Percentiles rank a stretch among this genome's conserved stretches.
Evolutionary conservation across 2,888 invertebrate genomes (phyloP).

Genomic region (Ectemnius cavifrons): DNA sequence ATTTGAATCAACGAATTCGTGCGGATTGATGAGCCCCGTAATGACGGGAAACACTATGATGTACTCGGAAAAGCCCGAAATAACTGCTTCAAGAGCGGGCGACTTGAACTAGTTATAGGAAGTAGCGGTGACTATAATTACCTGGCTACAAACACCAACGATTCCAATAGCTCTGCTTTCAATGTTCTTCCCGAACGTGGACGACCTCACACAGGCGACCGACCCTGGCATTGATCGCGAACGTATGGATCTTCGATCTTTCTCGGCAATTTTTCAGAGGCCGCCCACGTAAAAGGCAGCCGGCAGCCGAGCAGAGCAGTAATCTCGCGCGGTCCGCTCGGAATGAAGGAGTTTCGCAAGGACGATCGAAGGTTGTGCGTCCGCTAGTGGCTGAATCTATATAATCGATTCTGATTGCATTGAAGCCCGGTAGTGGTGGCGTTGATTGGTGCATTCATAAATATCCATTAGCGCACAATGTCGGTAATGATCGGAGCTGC

Average conservation of each 20-base stretch:
- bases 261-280: conserved; percentile 24
- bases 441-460: conserved; percentile 78
- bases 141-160: no score
- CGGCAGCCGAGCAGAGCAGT: neutral
- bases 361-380: conserved; percentile 55
- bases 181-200: no score
- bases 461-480: conserved; percentile 78
- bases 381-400: conserved; percentile 65
- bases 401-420: conserved; percentile 78
- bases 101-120: no score
- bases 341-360: conserved; percentile 44
- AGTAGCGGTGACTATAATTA: no score
- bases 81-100: no score
- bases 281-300: conserved; percentile 32
- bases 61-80: no score
- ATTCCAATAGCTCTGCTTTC: no score
- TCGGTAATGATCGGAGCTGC: conserved; percentile 76
- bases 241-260: neutral
- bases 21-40: no score
- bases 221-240: no score
- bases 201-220: no score
- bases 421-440: conserved; percentile 77
- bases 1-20: no score
- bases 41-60: no score
- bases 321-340: neutral